Evolutionary conservation across 2,113 vertebrate species (phyloP), one percentile per base, ranked within the genome.

Genomic region (Athene noctua): DNA sequence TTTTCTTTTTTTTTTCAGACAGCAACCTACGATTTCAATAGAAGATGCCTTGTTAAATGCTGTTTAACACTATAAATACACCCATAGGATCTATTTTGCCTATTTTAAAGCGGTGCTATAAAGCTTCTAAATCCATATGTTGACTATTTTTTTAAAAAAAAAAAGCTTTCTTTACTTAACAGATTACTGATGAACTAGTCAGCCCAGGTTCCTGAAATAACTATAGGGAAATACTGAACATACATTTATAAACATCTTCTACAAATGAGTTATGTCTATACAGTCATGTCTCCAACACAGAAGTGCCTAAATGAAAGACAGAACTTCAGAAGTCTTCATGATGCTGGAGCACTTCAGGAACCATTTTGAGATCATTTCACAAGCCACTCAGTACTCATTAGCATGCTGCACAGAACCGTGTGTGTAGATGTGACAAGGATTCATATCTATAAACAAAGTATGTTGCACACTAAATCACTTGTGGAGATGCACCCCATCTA

Each of bases 21-120:
- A 80, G 49, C 27, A 86, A 57, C 36, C 77, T 74, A 38, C 58
- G 47, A 91, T 65, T 86, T 94, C 89, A 92, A 89, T 46, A 78
- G 44, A 67, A 66, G 44, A 75, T 87, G 42, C 61, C 70, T 92
- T 80, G 84, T 96, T 95, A 95, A 94, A 91, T 57, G 34, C 68
- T 61, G 65, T 86, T 92, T 84, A 81, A 88, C 65, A 67, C 82
- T 65, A 44, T n/a, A 27, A 94, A 46, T 36, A 19, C 44, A 95
- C 68, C n/a, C 63, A 38, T 3, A 78, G 80, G 63, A 82, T 85
- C 55, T 47, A 57, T 84, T 86, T 79, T 88, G 10, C 38, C 38
- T 87, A 4, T 58, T 94, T 74, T 79, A 11, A 81, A 91, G 36
- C 46, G 13, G 7, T 52, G 21, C 2, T 81, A 47, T 11, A 72